phyloP scores from a whole-genome alignment of 2,888 invertebrate genomes.

The Erynnis tages region DNA sequence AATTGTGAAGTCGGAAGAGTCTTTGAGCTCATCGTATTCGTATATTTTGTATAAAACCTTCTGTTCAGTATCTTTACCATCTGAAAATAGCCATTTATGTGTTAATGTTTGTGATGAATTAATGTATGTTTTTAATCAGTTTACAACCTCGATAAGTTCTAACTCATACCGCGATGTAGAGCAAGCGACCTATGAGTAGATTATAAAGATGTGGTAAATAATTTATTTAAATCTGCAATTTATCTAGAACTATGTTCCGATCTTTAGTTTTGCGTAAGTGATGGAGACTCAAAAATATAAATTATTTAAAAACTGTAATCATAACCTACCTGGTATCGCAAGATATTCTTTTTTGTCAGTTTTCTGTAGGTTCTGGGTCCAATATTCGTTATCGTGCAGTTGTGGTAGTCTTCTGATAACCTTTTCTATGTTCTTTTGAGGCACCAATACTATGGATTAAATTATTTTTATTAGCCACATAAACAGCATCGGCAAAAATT shows the following conservation, averaged over 20 bases:
- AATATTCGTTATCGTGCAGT: constrained; percentile 63
- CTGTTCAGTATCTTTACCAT: constrained; percentile 73
- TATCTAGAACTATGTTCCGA: no score
- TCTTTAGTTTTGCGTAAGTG: no score
- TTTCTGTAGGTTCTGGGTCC: constrained; percentile 48
- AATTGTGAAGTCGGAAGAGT: constrained; percentile 96
- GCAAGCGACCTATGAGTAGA: no score
- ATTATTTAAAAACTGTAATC: no score
- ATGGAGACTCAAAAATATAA: no score
- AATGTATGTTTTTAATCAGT: no score
- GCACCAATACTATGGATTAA: constrained; percentile 56
- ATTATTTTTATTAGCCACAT: no score
- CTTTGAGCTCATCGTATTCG: constrained; percentile 94
- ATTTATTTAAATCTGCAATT: no score
- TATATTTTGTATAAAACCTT: constrained; percentile 90
- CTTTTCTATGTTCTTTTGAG: constrained; percentile 67
- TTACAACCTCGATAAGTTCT: no score
- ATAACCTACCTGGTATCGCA: constrained; percentile 65
- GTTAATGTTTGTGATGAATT: background rate
- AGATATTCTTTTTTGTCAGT: constrained; percentile 57
- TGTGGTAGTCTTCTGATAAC: constrained; percentile 65
- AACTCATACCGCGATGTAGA: no score
- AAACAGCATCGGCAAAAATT: no score
- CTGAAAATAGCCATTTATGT: constrained; percentile 45
- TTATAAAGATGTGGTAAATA: no score